Base-by-base conservation (phyloP, 2,113 vertebrate genomes). In the Ciconia boyciana region DNA sequence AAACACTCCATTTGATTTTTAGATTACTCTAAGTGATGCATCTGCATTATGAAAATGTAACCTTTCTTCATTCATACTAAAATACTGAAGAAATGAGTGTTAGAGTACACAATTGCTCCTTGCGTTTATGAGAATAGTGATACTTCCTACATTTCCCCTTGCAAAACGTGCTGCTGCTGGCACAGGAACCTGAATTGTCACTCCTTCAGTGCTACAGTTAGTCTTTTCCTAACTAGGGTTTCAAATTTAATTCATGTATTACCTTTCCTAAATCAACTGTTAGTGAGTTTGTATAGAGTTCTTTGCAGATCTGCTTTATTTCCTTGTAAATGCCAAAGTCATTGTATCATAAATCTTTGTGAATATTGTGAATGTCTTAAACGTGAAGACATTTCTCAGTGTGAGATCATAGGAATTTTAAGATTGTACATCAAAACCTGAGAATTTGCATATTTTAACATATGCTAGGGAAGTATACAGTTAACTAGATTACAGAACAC, bases 1-100 rank as follows among this genome's bases (percentile, higher is more conserved):
- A 96, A 94, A 90, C 93, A 96, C 88, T 96, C 68, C 74, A 24
- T 93, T 97, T 97, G 91, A 95, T 96, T 97, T 96, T 95, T 71
- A 94, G 83, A 96, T 95, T 96, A 92, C 71, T 66, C 36, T 82
- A 69, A 81, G 54, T 87, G 89, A 95, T 44, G 52, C 80, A 43
- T 91, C 78, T 92, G 65, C 91, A 83, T 95, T 94, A 83, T 93
- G 80, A 78, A 95, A 93, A 92, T 76, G 82, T 96, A 95, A 96
- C 85, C 83, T 95, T 91, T 83, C 91, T 94, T 87, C 91, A 90
- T 94, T 96, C 94, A 70, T 91, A 64, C 93, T 94, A 54, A 96
- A 95, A 94, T 88, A 51, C 44, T n/a, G 92, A 90, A 92, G 71
- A 76, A 94, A 93, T 0, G 1, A 58, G 36, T 44, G 36, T 93